These are phyloP conservation scores for Chironex yamaguchii DNA, from an alignment of 30 jellyfish, hydroid and myxozoan genomes.

Conservation along the genomic window DNA sequence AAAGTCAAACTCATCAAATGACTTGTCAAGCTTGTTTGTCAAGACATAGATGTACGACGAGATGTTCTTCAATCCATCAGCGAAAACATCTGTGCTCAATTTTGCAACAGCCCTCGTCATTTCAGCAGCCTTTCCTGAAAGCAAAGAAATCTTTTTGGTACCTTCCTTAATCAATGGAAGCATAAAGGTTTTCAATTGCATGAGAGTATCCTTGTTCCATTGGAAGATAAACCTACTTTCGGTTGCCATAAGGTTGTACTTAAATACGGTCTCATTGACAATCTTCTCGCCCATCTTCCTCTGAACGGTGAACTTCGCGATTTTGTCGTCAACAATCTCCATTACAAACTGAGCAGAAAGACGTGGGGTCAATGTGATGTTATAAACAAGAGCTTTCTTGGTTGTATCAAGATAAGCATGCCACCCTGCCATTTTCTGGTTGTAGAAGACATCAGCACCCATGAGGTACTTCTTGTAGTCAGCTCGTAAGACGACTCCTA, in stretches of 20 bases:
- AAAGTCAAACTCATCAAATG: conserved; percentile 80
- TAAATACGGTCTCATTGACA: conserved; percentile 84
- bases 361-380: conserved; percentile 81
- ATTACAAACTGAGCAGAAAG: conserved; percentile 74
- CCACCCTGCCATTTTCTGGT: conserved; percentile 78
- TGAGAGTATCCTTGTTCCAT: conserved; percentile 90
- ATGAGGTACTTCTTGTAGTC: conserved; percentile 65
- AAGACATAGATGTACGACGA: neutral
- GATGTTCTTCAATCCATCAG: conserved; percentile 44
- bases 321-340: conserved; percentile 78
- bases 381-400: conserved; percentile 79
- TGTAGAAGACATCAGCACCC: conserved; percentile 74
- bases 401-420: conserved; percentile 59
- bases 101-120: conserved; percentile 44
- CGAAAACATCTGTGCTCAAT: conserved; percentile 31
- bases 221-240: conserved; percentile 81
- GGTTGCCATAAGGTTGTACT: conserved; percentile 72
- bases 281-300: conserved; percentile 65
- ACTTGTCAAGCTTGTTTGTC: conserved; percentile 63
- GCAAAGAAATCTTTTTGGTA: conserved; percentile 14
- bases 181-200: conserved; percentile 39
- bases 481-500: conserved; percentile 83
- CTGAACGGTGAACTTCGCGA: conserved; percentile 77
- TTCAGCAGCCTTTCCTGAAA: conserved; percentile 23
- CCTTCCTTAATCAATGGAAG: conserved; percentile 57